Conservation (phyloP, 2,888 invertebrate genomes). For the Arctia plantaginis region DNA sequence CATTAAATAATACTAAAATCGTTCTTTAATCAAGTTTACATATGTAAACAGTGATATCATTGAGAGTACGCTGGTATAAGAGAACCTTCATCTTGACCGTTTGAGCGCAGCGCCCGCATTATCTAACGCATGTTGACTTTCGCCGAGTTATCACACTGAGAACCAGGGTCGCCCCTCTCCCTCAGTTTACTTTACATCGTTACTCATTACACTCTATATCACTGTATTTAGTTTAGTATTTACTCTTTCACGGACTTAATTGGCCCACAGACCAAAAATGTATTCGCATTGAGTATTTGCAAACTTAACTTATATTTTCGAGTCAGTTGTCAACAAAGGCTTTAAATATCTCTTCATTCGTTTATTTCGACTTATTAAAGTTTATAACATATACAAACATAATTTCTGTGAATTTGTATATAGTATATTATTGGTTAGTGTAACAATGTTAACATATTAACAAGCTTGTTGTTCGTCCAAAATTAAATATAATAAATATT, state of each 20-base stretch:
- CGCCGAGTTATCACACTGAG: constrained; percentile 58
- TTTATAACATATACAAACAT: too few species aligned
- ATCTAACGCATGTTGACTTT: constrained; percentile 74
- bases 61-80: constrained; percentile 60
- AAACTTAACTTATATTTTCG: neutral
- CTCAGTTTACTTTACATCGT: neutral
- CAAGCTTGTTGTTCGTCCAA: too few species aligned
- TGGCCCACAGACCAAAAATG: constrained; percentile 24
- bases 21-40: neutral
- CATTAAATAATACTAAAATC: neutral
- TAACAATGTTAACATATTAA: too few species aligned
- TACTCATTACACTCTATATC: neutral
- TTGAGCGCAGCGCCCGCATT: constrained; percentile 73
- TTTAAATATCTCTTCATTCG: neutral
- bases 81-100: constrained; percentile 85
- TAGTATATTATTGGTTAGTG: too few species aligned
- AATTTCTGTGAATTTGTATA: too few species aligned
- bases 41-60: constrained; percentile 24
- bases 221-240: constrained; percentile 22
- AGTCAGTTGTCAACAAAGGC: constrained; percentile 11
- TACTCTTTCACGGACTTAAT: constrained; percentile 29
- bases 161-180: constrained; percentile 39
- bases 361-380: neutral
- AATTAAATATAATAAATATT: too few species aligned
- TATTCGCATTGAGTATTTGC: neutral